Percentiles rank a stretch among this genome's conserved stretches.
These are phyloP conservation scores for Glyptemys insculpta DNA, from an alignment of 2,797 vertebrate genomes.

Conservation along the genomic window DNA sequence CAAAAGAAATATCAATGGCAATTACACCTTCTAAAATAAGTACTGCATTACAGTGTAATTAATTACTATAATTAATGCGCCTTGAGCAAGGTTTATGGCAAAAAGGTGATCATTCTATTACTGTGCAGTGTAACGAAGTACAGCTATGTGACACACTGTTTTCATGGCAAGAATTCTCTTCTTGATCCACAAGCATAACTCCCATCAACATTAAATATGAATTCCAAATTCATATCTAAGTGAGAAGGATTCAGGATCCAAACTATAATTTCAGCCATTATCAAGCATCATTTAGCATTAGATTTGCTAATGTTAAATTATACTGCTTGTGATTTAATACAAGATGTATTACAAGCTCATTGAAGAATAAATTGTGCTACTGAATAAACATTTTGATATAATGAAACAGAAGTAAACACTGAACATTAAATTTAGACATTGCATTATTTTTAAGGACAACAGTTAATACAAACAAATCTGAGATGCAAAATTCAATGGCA, in stretches of 20 bases:
- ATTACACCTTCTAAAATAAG: slow-evolving; percentile 65
- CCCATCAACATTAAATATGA: slow-evolving; percentile 29
- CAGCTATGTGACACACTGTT: neutral
- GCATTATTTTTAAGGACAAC: slow-evolving; percentile 3
- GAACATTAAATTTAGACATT: slow-evolving; percentile 6
- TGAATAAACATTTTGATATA: slow-evolving; percentile 60
- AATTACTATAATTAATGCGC: slow-evolving; percentile 58
- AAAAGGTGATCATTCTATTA: neutral
- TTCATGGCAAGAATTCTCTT: slow-evolving; percentile 34
- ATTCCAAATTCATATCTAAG: slow-evolving; percentile 24
- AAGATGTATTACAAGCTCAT: slow-evolving; percentile 54
- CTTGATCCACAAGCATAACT: neutral
- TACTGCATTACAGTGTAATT: slow-evolving; percentile 42
- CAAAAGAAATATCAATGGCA: slow-evolving; percentile 53
- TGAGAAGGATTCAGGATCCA: slow-evolving; percentile 35
- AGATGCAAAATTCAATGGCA: neutral
- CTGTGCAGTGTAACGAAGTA: neutral
- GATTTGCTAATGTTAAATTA: slow-evolving; percentile 67
- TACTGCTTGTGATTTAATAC: slow-evolving; percentile 56
- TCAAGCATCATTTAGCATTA: slow-evolving; percentile 67
- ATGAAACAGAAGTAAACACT: slow-evolving; percentile 62
- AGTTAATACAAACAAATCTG: neutral
- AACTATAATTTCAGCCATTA: slow-evolving; percentile 67
- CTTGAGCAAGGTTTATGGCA: slow-evolving; percentile 38
- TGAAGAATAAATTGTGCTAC: slow-evolving; percentile 59